Evolutionary conservation across 2,888 invertebrate species (phyloP).

Genomic region (Drosophila trichaetosa): DNA sequence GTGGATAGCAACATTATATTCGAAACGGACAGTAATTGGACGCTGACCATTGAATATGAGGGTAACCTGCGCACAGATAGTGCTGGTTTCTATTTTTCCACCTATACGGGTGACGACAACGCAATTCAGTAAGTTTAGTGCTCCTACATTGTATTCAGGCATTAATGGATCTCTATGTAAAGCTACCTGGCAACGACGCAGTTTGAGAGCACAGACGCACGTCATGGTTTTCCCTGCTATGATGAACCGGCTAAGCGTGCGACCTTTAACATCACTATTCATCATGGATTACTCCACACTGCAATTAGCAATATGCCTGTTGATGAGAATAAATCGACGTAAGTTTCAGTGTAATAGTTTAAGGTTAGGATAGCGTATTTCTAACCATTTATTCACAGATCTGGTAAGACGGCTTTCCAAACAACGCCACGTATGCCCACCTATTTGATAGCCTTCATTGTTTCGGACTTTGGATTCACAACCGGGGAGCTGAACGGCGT

Average conservation of each 20-base stretch:
- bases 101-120: constrained; percentile 83
- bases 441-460: constrained; percentile 92
- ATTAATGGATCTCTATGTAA: background rate
- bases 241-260: constrained; percentile 90
- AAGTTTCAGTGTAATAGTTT: constrained; percentile 6
- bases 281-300: no score
- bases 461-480: constrained; percentile 86
- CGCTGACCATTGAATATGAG: constrained; percentile 86
- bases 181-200: constrained; percentile 88
- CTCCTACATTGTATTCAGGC: background rate
- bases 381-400: constrained; percentile 8
- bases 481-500: constrained; percentile 63
- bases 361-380: background rate
- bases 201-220: constrained; percentile 88
- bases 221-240: constrained; percentile 91
- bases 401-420: constrained; percentile 78
- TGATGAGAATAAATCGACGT: constrained; percentile 41
- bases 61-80: constrained; percentile 87
- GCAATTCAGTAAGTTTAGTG: constrained; percentile 62
- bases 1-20: constrained; percentile 13
- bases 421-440: constrained; percentile 89
- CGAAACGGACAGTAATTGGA: constrained; percentile 84
- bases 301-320: constrained; percentile 86
- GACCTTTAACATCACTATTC: constrained; percentile 82
- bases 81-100: constrained; percentile 88